Evolutionary conservation across 2,888 invertebrate species (phyloP), one percentile per base, ranked within the genome.

Genomic region (Cheiracanthium punctorium): DNA sequence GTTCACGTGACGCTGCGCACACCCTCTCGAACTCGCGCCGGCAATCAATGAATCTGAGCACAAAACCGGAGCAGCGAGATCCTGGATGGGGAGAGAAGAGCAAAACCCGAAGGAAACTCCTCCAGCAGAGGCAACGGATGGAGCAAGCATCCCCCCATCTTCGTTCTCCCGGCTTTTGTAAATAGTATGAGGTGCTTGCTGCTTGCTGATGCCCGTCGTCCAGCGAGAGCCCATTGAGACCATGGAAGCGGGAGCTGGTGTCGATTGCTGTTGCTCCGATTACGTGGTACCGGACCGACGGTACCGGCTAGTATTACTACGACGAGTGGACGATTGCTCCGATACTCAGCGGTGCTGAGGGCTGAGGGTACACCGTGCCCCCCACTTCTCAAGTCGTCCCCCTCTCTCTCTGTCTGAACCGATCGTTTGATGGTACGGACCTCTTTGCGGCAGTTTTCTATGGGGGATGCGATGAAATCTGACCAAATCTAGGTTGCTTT

Each of bases 41-140:
- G 33, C 79, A 70, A 85, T 85, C 84, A 85, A 85, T 85, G 84
- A 67, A 69, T 69, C 84, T 85, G 84, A 85, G 84, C 84, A 85
- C 73, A 37, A 37, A 4, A 7, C 37, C 37, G 58, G 75, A 48
- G 48, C 32, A 72, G 77, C 79, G 77, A 77, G 76, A 76, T 76
- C 71, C 43, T 64, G n/a, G 24, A 37, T 71, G 37, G 52, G 65
- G 41, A 70, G 30, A 48, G 28, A 65, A 52, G 64, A 65, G n/a
- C n/a, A n/a, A n/a, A n/a, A n/a, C n/a, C n/a, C n/a, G n/a, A n/a
- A n/a, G n/a, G n/a, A n/a, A n/a, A n/a, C n/a, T n/a, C n/a, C n/a
- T n/a, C n/a, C n/a, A n/a, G n/a, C n/a, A n/a, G n/a, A n/a, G n/a
- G n/a, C n/a, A n/a, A n/a, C n/a, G n/a, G n/a, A n/a, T n/a, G n/a